Evolutionary conservation across 2,797 vertebrate genomes (phyloP).

Genomic region (Yasuhikotakia modesta): DNA sequence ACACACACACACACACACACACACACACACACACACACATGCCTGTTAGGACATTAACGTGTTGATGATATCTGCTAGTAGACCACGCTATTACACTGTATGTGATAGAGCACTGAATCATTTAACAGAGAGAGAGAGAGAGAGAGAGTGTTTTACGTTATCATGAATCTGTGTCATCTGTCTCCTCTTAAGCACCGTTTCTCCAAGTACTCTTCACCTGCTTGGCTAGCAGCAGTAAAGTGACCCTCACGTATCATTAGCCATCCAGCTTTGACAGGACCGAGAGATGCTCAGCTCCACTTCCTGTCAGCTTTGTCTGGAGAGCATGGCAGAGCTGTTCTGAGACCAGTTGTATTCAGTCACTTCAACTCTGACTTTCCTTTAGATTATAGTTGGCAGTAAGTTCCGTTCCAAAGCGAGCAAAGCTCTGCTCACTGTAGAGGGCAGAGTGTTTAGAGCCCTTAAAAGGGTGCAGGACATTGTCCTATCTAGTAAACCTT

Average conservation of each 20-base stretch:
- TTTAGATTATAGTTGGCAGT: background rate
- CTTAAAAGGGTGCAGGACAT: background rate
- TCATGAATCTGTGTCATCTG: constrained; percentile 22
- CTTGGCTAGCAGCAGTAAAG: constrained; percentile 5
- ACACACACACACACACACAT: background rate
- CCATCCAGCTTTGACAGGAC: constrained; percentile 21
- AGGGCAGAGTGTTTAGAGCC: background rate
- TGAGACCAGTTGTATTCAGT: constrained; percentile 18
- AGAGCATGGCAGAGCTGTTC: constrained; percentile 1
- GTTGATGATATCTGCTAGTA: constrained; percentile 4
- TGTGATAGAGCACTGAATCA: constrained; percentile 40
- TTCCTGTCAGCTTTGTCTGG: constrained; percentile 14
- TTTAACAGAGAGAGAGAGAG: no score
- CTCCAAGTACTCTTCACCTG: constrained; percentile 1
- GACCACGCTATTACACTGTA: constrained; percentile 10
- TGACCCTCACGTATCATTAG: constrained; percentile 1
- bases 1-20: no score
- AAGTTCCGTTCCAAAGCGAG: background rate
- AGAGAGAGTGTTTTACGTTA: constrained; percentile 1
- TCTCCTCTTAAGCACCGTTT: constrained; percentile 11
- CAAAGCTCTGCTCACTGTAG: background rate
- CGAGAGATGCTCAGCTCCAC: constrained; percentile 10
- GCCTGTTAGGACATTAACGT: constrained; percentile 12
- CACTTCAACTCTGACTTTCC: background rate
- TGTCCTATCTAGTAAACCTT: no score